Base-by-base conservation (phyloP, 2,113 vertebrate species). In the Machaerirhynchus nigripectus region DNA sequence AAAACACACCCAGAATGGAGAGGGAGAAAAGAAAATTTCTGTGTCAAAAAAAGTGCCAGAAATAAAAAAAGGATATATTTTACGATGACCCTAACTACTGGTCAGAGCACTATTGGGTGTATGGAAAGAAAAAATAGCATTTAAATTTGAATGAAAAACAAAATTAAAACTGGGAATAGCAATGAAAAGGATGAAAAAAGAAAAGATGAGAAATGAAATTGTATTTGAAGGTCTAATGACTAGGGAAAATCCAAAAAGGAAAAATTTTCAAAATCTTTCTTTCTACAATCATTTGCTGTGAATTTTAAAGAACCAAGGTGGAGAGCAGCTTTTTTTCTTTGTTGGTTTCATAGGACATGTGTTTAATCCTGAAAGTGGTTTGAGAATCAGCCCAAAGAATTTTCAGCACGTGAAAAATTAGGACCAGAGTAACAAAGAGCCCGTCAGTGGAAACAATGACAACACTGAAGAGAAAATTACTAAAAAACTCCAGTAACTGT, bases 91-190 rank as follows among this genome's bases (percentile, higher is more conserved):
- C 10, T 63, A 83, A 47, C 14, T 89, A 46, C 53, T 40, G 37
- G 53, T 68, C 27, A 70, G 81, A 78, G 10, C 22, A 35, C 14
- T 49, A 26, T 1, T 14, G 11, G 4, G 18, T 60, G 10, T 26
- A 40, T 8, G 2, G 31, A 79, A 77, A 60, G 52, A 50, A 67
- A 71, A 70, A 83, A 65, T 8, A 6, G 7, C 9, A 61, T 52
- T 82, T 68, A 87, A 57, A 89, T 89, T 63, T 80, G 15, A 93
- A 60, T 73, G 16, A 44, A 87, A 90, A 88, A 39, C 15, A 53
- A 60, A 96, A 86, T 35, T 11, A 57, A 64, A 53, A 15, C 16
- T 65, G 18, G 6, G 18, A 70, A 69, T n/a, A 49, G 4, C 5
- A 82, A 73, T 8, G 5, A 52, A 84, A 92, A 84, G 2, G 10